Evolutionary conservation across 2,113 vertebrate species (phyloP).

Genomic region (Halichoeres trimaculatus): DNA sequence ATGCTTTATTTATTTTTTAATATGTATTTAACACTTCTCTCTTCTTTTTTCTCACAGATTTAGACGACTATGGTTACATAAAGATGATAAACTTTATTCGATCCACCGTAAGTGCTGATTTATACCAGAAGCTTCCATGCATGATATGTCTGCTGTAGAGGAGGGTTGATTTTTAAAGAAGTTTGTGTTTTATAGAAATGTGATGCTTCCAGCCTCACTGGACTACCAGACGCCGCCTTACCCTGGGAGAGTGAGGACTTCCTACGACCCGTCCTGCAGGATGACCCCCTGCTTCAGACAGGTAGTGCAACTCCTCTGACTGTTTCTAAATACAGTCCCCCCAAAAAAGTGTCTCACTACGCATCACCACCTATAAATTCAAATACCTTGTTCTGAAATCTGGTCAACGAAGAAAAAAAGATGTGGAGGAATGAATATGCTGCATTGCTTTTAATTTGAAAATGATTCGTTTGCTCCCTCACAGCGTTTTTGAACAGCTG

Average conservation of each 20-base stretch:
- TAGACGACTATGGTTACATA: constrained; percentile 95
- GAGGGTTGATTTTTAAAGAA: background rate
- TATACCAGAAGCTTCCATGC: too few relatives aligned
- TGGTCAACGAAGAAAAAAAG: background rate
- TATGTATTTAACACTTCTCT: background rate
- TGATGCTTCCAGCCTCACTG: constrained; percentile 79
- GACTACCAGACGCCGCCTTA: constrained; percentile 74
- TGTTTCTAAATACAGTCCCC: background rate
- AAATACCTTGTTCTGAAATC: background rate
- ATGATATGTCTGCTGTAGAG: too few relatives aligned
- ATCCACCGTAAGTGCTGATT: constrained; percentile 83
- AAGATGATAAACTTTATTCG: constrained; percentile 96
- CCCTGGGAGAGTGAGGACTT: constrained; percentile 93
- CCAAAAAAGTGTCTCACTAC: background rate
- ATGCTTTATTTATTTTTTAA: background rate
- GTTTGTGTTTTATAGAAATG: constrained; percentile 83
- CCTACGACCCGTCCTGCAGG: constrained; percentile 89
- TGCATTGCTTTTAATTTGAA: too few relatives aligned
- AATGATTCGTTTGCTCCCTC: too few relatives aligned
- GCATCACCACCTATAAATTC: background rate
- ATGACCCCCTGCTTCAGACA: constrained; percentile 93
- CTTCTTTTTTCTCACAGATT: constrained; percentile 77
- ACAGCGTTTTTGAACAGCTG: too few relatives aligned
- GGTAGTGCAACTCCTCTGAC: constrained; percentile 77
- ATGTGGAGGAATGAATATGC: too few relatives aligned